Percentiles rank a stretch among this genome's conserved stretches.
phyloP scores from a whole-genome alignment of 2,888 invertebrate genomes.

The Perdita meconis region DNA sequence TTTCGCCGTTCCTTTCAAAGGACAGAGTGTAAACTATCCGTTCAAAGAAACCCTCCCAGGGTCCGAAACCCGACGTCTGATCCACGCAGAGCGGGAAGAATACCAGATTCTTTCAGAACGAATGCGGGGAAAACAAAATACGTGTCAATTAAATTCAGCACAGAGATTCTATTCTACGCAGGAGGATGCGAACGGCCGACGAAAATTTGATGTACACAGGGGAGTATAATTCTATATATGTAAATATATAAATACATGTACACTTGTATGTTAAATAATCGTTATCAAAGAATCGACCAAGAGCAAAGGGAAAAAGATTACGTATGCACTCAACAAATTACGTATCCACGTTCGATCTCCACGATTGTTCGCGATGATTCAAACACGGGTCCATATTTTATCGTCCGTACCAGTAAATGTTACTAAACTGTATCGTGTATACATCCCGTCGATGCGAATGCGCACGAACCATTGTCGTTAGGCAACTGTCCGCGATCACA shows the following conservation, averaged over 20 bases:
- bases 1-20: slow-evolving; percentile 22
- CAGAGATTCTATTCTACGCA: slow-evolving; percentile 17
- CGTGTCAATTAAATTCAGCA: slow-evolving; percentile 74
- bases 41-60: not conserved
- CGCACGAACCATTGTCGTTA: slow-evolving; percentile 34
- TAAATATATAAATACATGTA: slow-evolving; percentile 45
- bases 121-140: slow-evolving; percentile 20
- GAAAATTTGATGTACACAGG: slow-evolving; percentile 31
- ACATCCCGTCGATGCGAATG: slow-evolving; percentile 41
- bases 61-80: not conserved
- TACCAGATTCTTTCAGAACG: not conserved
- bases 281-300: slow-evolving; percentile 47
- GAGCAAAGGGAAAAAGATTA: slow-evolving; percentile 1
- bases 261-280: slow-evolving; percentile 24
- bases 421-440: slow-evolving; percentile 47
- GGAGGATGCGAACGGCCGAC: slow-evolving; percentile 20
- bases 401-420: slow-evolving; percentile 56
- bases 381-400: slow-evolving; percentile 76
- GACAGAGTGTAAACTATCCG: not conserved
- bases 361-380: slow-evolving; percentile 72
- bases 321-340: slow-evolving; percentile 5
- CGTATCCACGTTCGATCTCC: slow-evolving; percentile 49
- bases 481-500: slow-evolving; percentile 16
- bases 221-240: slow-evolving; percentile 19
- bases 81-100: not conserved